phyloP scores from a whole-genome alignment of 2,113 vertebrate species.

The Indicator maculatus region DNA sequence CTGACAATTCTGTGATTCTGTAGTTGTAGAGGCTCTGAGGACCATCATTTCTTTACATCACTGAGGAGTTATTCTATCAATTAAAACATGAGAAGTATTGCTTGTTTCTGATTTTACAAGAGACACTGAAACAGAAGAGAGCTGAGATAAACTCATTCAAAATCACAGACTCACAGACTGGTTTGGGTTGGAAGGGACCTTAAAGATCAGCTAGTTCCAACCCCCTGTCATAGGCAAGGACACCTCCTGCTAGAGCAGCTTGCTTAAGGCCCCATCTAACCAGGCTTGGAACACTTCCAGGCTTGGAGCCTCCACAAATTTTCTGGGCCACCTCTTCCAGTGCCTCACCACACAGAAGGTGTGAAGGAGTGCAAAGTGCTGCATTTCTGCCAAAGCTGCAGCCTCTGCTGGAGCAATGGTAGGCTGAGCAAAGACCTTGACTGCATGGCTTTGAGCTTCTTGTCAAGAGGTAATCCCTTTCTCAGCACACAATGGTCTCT shows the following conservation, averaged over 20 bases:
- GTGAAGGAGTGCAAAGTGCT: neutral
- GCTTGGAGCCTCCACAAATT: too few species aligned
- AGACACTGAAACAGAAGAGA: neutral
- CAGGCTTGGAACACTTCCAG: neutral
- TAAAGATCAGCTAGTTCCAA: too few species aligned
- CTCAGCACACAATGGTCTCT: neutral
- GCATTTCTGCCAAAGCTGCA: neutral
- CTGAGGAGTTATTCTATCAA: neutral
- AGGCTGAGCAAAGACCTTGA: neutral
- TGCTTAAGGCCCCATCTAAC: neutral
- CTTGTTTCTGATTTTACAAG: neutral
- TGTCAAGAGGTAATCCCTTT: neutral
- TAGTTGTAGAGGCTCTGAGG: neutral
- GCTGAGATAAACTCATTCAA: neutral
- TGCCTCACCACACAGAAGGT: neutral
- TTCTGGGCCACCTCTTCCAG: neutral
- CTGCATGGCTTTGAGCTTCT: neutral
- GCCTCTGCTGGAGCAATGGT: neutral
- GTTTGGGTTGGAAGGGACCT: too few species aligned
- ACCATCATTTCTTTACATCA: neutral
- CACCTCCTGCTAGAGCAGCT: too few species aligned
- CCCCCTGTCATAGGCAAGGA: too few species aligned
- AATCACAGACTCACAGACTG: neutral
- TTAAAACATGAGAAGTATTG: neutral
- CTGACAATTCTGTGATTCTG: too few species aligned